Percentiles rank a stretch among this genome's conserved stretches.
Conservation (phyloP, 2,797 vertebrate species). For the Cynopterus sphinx region DNA sequence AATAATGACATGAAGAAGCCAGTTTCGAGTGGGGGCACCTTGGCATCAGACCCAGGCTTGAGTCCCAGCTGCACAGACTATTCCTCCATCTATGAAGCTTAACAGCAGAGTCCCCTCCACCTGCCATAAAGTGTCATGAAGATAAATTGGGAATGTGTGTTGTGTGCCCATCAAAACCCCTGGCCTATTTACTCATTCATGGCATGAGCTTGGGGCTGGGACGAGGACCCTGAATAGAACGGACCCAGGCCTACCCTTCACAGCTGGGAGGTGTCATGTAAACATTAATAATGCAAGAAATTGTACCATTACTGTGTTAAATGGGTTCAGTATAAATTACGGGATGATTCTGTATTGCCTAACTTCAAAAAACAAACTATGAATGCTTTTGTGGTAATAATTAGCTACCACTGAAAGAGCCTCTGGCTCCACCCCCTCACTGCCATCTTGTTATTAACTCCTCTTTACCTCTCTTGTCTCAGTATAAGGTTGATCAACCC, state of each 20-base stretch:
- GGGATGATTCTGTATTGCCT: neutral
- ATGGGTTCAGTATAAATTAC: neutral
- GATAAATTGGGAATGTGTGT: neutral
- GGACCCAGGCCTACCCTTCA: neutral
- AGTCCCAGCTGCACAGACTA: neutral
- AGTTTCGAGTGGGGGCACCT: neutral
- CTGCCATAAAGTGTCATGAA: rapidly evolving
- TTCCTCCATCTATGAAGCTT: neutral
- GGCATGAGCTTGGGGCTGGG: no score
- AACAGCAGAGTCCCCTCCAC: no score
- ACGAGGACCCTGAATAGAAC: neutral
- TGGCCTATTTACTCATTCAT: rapidly evolving
- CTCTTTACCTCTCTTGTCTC: neutral
- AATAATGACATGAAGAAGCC: neutral
- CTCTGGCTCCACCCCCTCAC: no score
- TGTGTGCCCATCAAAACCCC: no score
- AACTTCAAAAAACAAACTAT: neutral
- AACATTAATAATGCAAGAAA: neutral
- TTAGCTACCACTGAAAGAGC: neutral
- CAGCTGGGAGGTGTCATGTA: neutral
- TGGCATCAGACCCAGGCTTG: neutral
- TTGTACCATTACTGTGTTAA: neutral
- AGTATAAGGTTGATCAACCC: neutral
- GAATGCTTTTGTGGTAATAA: neutral
- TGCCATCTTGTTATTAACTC: neutral